Conservation (phyloP, 1,140 invertebrate genomes). For the Polyergus mexicanus region DNA sequence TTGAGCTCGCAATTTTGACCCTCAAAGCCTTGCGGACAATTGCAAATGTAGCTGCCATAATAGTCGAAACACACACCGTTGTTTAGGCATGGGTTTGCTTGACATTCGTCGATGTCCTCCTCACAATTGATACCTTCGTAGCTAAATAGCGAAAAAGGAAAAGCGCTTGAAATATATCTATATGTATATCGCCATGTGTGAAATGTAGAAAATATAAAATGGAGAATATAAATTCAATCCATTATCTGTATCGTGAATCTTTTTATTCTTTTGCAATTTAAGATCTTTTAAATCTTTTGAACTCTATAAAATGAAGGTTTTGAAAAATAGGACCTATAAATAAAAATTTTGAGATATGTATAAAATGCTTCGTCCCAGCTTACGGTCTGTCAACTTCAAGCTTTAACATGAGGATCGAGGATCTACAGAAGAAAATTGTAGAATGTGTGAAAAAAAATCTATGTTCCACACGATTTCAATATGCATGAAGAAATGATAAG, state of each 20-base stretch:
- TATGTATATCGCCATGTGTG: too few species aligned
- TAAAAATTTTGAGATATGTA: too few species aligned
- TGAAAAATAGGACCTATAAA: too few species aligned
- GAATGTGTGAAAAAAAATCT: too few species aligned
- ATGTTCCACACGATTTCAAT: too few species aligned
- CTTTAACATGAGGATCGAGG: too few species aligned
- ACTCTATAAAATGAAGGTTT: too few species aligned
- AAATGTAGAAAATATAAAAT: neutral
- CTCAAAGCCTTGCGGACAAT: constrained; percentile 93
- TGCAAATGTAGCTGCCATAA: constrained; percentile 93
- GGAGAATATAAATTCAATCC: neutral
- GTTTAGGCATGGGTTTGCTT: constrained; percentile 91
- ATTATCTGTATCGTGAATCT: too few species aligned
- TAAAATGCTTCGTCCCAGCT: too few species aligned
- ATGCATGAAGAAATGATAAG: too few species aligned
- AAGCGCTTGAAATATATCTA: neutral
- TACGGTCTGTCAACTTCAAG: too few species aligned
- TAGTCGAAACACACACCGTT: constrained; percentile 92
- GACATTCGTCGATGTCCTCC: constrained; percentile 95
- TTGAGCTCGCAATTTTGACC: constrained; percentile 92
- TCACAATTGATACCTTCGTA: constrained; percentile 94
- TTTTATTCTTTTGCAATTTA: neutral
- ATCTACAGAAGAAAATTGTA: too few species aligned
- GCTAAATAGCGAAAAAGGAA: constrained; percentile 79
- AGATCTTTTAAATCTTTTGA: neutral